phyloP scores from a whole-genome alignment of 2,888 invertebrate species.

The Proisotoma minuta region DNA sequence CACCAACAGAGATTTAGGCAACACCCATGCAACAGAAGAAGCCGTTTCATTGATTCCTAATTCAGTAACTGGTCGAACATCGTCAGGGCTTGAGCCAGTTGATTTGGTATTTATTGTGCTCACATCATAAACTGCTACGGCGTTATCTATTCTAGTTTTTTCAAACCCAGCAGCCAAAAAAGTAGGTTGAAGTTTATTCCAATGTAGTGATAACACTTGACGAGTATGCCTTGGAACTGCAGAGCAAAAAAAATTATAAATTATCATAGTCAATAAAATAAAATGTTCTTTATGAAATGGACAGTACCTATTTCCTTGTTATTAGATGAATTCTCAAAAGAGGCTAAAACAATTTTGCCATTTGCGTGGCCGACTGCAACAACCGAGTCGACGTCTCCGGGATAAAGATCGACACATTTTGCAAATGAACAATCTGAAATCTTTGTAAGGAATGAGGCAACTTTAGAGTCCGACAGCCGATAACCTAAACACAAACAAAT shows the following conservation, averaged over 20 bases:
- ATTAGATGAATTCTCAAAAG: conserved; percentile 66
- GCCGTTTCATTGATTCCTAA: conserved; percentile 78
- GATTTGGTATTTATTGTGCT: conserved; percentile 51
- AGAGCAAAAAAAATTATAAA: background rate
- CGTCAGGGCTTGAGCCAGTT: conserved; percentile 52
- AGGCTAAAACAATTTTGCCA: conserved; percentile 78
- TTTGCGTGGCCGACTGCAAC: conserved; percentile 83
- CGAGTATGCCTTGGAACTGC: conserved; percentile 76
- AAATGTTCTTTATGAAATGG: too few species aligned
- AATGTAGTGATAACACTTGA: conserved; percentile 78
- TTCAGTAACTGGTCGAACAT: conserved; percentile 63
- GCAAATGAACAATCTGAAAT: conserved; percentile 72
- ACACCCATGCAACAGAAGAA: conserved; percentile 80
- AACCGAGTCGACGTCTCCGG: conserved; percentile 70
- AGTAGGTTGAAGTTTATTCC: conserved; percentile 78
- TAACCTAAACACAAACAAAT: conserved; percentile 55
- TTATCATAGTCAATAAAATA: background rate
- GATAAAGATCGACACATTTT: conserved; percentile 82
- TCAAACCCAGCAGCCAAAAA: conserved; percentile 82
- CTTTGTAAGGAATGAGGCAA: conserved; percentile 66
- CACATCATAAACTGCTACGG: conserved; percentile 85
- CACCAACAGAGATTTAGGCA: conserved; percentile 71
- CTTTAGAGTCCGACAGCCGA: conserved; percentile 64
- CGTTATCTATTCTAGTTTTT: conserved; percentile 81
- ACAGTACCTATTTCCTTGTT: conserved; percentile 69